A percentile compares a stretch with the other conserved stretches of the same genome.
These are phyloP conservation scores for Dipus sagitta DNA, from an alignment of 2,797 vertebrate species.

Conservation along the genomic window DNA sequence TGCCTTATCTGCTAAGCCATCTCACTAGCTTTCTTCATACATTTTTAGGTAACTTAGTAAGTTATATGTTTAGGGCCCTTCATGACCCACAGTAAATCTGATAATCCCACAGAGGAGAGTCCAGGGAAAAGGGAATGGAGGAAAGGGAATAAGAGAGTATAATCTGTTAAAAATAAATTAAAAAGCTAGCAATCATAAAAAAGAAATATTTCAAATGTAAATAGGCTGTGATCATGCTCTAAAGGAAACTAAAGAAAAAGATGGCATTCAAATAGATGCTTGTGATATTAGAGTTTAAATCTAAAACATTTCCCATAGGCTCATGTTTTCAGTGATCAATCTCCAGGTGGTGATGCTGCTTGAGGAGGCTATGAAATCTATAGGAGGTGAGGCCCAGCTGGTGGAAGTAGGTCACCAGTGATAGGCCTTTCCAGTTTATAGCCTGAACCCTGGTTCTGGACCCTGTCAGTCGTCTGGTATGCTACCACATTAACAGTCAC, in stretches of 20 bases:
- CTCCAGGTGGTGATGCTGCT: not conserved
- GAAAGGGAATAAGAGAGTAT: too few relatives aligned
- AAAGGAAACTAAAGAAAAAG: not conserved
- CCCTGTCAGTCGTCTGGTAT: not conserved
- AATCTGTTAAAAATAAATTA: too few relatives aligned
- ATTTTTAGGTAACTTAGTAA: not conserved
- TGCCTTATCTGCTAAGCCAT: too few relatives aligned
- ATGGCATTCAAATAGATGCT: not conserved
- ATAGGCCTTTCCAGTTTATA: not conserved
- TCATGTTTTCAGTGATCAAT: not conserved
- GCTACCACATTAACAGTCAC: not conserved
- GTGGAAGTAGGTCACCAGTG: not conserved
- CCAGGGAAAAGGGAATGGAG: too few relatives aligned
- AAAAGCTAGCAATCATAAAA: too few relatives aligned
- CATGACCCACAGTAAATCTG: too few relatives aligned
- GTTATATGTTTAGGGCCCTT: not conserved
- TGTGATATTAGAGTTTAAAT: not conserved
- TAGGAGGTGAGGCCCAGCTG: not conserved
- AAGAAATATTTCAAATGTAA: not conserved
- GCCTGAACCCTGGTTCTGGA: too few relatives aligned
- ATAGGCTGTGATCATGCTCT: not conserved
- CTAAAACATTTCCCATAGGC: not conserved
- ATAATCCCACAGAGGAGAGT: too few relatives aligned
- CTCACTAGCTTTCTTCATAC: too few relatives aligned
- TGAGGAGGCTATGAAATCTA: not conserved